These are phyloP conservation scores for Meghimatium bilineatum DNA, from an alignment of 2,888 invertebrate species.

Conservation along the genomic window DNA sequence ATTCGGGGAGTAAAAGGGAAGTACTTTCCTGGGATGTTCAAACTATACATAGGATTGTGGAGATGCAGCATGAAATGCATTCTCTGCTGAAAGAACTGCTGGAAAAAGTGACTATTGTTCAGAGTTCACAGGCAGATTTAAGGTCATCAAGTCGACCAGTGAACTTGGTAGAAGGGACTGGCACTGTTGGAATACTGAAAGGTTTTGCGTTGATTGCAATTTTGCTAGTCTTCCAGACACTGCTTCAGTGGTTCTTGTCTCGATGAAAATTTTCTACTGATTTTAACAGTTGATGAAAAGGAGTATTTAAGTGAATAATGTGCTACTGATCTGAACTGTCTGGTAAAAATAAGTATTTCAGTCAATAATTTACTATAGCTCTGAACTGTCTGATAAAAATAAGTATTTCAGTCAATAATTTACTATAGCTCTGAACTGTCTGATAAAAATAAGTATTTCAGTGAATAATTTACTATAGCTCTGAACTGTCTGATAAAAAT, in stretches of 20 bases:
- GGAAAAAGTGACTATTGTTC: slow-evolving; percentile 55
- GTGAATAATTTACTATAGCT: not conserved
- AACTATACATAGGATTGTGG: slow-evolving; percentile 46
- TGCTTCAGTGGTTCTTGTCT: slow-evolving; percentile 65
- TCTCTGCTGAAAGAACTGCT: slow-evolving; percentile 58
- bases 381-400: too few species aligned
- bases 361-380: not conserved
- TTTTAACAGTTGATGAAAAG: too few species aligned
- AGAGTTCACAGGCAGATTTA: slow-evolving; percentile 44
- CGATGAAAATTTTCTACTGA: slow-evolving; percentile 10
- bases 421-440: not conserved
- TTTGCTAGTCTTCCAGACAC: slow-evolving; percentile 60
- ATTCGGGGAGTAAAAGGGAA: slow-evolving; percentile 52
- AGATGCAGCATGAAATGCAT: slow-evolving; percentile 64
- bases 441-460: too few species aligned
- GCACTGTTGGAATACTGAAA: slow-evolving; percentile 30
- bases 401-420: too few species aligned
- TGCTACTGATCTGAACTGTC: not conserved
- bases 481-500: too few species aligned
- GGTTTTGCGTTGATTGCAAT: slow-evolving; percentile 63
- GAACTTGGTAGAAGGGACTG: slow-evolving; percentile 4
- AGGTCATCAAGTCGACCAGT: not conserved
- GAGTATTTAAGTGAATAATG: too few species aligned
- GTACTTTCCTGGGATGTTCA: not conserved
- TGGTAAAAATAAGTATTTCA: too few species aligned